Evolutionary conservation across 2,888 invertebrate species (phyloP), one percentile per base, ranked within the genome.

Genomic region (Imbricaverruca yamaguchii): DNA sequence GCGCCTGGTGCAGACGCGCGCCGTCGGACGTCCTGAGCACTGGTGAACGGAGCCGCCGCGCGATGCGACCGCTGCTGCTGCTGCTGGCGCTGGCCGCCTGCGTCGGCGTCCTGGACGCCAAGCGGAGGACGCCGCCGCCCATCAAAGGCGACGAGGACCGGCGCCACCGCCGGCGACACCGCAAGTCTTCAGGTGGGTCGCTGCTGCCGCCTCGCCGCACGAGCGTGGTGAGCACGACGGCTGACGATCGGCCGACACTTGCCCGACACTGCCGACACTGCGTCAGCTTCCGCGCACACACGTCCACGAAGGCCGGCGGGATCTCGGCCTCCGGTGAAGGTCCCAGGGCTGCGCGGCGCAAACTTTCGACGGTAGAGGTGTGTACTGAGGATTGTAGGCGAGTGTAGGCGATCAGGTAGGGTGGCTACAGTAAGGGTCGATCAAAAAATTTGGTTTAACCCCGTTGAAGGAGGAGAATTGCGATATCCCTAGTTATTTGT

Each of bases 71-170:
- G 53, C 18, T 74, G 74, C 53, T 74, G 53, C 53, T 74, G 21
- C 74, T 74, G 74, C 53, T 74, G 74, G 74, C 74, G 21, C 53
- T 74, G 55, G 74, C 74, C 74, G 55, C 53, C 74, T 74, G 74
- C 21, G 21, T 3, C 15, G 55, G 21, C 53, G 55, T 74, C 55
- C 1, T 53, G 55, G 74, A 74, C 18, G 55, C 74, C 21, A 53
- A 55, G 55, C 74, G 74, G 12, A 18, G 74, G 7, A 53, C 74
- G 10, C 53, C 53, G 55, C 74, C 74, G 55, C 74, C 74, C 55
- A 53, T 74, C 74, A 53, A 74, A 10, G 74, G 74, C 2, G 74
- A 74, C 9, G 53, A 74, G 9, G 53, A 74, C 11, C 53, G 55
- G 15, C 80, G 21, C 21, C 21, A 11, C 10, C 80, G 61, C 21